These are phyloP conservation scores for Sebastiscus tertius DNA, from an alignment of 2,797 vertebrate species.

Conservation along the genomic window DNA sequence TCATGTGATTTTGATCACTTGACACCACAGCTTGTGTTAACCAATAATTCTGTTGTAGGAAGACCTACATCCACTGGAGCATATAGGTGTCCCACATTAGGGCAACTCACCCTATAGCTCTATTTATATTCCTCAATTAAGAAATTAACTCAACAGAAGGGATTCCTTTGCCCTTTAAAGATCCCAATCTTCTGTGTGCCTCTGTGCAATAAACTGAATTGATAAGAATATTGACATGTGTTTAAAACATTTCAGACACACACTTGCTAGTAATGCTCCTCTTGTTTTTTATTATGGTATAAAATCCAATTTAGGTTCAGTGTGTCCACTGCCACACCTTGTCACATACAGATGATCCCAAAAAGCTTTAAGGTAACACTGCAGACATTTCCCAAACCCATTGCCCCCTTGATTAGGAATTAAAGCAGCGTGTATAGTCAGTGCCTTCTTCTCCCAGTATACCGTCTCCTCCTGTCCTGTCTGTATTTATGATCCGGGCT, in stretches of 20 bases:
- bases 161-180: neutral
- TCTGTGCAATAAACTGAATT: neutral
- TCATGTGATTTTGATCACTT: no score
- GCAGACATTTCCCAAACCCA: neutral
- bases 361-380: neutral
- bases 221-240: neutral
- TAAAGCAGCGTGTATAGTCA: neutral
- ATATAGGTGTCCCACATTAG: no score
- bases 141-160: neutral
- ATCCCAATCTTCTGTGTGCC: accelerated
- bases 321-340: neutral
- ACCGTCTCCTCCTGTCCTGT: constrained; percentile 38
- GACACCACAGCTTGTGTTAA: no score
- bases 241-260: neutral
- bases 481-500: constrained; percentile 73
- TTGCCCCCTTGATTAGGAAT: neutral
- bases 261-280: neutral
- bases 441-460: neutral
- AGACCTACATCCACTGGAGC: accelerated
- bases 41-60: no score
- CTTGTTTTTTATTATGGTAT: neutral
- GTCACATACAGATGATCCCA: neutral
- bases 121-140: neutral
- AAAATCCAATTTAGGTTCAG: neutral
- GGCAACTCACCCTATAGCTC: neutral